Conservation (phyloP, 2,797 vertebrate species). For the Sparidentex hasta region DNA sequence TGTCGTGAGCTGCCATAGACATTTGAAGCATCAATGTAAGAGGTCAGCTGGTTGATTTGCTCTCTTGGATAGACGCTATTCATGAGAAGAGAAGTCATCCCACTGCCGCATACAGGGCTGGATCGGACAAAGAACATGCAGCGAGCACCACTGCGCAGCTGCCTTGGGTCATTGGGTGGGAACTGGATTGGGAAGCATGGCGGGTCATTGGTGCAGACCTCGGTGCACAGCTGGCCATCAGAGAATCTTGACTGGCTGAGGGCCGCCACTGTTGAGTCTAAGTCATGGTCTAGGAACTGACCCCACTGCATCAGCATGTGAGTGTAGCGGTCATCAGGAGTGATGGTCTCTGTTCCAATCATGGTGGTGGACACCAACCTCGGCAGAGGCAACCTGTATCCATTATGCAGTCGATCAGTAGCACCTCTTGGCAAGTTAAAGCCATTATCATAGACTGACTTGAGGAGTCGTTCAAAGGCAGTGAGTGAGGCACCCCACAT, state of each 20-base stretch:
- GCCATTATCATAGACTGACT: conserved; percentile 96
- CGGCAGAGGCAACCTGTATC: conserved; percentile 91
- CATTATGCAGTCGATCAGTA: conserved; percentile 86
- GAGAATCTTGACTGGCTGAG: conserved; percentile 98
- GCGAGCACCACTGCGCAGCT: conserved; percentile 88
- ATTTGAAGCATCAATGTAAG: conserved; percentile 96
- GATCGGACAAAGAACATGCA: conserved; percentile 99
- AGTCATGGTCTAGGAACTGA: conserved; percentile 97
- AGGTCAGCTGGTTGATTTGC: conserved; percentile 98
- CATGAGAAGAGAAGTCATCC: conserved; percentile 98
- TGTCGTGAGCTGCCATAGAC: conserved; percentile 95
- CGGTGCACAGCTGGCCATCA: conserved; percentile 93
- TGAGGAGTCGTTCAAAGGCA: conserved; percentile 94
- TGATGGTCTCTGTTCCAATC: conserved; percentile 93
- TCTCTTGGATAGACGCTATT: conserved; percentile 98
- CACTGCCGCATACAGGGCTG: conserved; percentile 97
- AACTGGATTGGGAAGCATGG: conserved; percentile 97
- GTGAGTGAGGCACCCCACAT: conserved; percentile 99
- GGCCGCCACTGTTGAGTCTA: conserved; percentile 94
- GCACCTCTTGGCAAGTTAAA: conserved; percentile 95
- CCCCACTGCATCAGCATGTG: conserved; percentile 99
- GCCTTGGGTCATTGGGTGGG: conserved; percentile 91
- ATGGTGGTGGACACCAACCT: conserved; percentile 93
- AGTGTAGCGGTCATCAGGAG: conserved; percentile 93
- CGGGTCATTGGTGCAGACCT: conserved; percentile 94